Conservation (phyloP, 2,113 vertebrate genomes). For the Geococcyx californianus region DNA sequence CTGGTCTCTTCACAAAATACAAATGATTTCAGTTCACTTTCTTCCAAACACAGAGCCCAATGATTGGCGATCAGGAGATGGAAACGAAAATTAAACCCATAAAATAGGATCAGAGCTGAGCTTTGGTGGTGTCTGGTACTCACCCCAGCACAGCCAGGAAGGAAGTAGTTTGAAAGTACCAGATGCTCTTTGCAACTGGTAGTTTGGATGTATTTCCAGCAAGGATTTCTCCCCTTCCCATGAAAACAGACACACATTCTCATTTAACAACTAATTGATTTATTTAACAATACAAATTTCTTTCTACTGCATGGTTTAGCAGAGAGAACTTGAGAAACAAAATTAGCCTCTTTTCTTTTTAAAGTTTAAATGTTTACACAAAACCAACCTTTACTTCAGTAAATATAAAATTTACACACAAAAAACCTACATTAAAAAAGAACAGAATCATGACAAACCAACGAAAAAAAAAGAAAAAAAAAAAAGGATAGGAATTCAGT, state of each 20-base stretch:
- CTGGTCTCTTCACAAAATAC: not conserved
- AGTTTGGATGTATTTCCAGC: not conserved
- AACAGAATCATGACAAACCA: constrained; percentile 65
- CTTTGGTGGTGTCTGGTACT: not conserved
- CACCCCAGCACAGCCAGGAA: not conserved
- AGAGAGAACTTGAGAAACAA: constrained; percentile 75
- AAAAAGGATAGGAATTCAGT: constrained; percentile 59
- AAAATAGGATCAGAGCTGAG: not conserved
- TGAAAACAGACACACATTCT: constrained; percentile 69
- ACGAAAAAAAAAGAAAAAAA: not conserved
- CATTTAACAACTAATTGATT: constrained; percentile 76
- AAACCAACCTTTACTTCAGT: constrained; percentile 73
- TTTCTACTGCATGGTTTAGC: constrained; percentile 73
- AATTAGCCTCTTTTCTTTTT: constrained; percentile 67
- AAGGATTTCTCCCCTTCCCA: constrained; percentile 11
- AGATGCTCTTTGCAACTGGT: not conserved
- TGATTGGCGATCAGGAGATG: not conserved
- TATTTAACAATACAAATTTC: constrained; percentile 78
- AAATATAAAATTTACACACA: constrained; percentile 78
- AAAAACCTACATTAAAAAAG: constrained; percentile 71
- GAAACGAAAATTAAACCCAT: not conserved
- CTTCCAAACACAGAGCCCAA: not conserved
- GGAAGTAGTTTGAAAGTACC: not conserved
- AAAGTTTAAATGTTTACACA: constrained; percentile 76
- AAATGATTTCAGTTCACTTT: not conserved